Percentiles rank a stretch among this genome's conserved stretches.
These are phyloP conservation scores for Clunio marinus DNA, from an alignment of 2,888 invertebrate species.

Conservation along the genomic window DNA sequence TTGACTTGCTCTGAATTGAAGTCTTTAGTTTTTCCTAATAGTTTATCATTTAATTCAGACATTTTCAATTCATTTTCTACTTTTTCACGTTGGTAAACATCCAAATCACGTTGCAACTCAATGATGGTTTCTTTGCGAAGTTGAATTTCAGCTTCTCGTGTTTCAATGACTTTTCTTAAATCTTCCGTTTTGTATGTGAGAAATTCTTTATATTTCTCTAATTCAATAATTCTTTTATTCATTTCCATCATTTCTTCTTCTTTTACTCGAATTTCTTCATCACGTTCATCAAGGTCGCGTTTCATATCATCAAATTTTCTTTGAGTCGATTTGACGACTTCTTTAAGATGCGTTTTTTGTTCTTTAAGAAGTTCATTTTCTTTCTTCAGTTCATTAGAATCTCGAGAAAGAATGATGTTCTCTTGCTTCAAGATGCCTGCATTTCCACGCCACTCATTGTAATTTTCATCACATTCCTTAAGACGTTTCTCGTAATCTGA, in stretches of 20 bases:
- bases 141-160: constrained; percentile 77
- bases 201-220: constrained; percentile 89
- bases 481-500: constrained; percentile 49
- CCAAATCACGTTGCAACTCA: constrained; percentile 79
- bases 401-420: constrained; percentile 47
- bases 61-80: constrained; percentile 65
- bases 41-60: constrained; percentile 71
- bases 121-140: constrained; percentile 75
- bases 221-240: constrained; percentile 77
- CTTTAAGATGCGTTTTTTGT: constrained; percentile 69
- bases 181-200: constrained; percentile 86
- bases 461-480: constrained; percentile 69
- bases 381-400: constrained; percentile 60
- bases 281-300: constrained; percentile 79
- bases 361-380: constrained; percentile 69
- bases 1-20: constrained; percentile 61
- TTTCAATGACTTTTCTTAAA: constrained; percentile 79
- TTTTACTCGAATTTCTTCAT: constrained; percentile 77
- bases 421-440: constrained; percentile 81
- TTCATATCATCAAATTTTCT: constrained; percentile 75
- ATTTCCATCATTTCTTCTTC: constrained; percentile 79
- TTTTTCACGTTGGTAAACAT: constrained; percentile 71
- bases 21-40: constrained; percentile 67
- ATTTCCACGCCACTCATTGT: constrained; percentile 76
- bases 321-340: constrained; percentile 66